Percentiles rank a stretch among this genome's conserved stretches.
Evolutionary conservation across 2,888 invertebrate species (phyloP).

Genomic region (Euplagia quadripunctaria): DNA sequence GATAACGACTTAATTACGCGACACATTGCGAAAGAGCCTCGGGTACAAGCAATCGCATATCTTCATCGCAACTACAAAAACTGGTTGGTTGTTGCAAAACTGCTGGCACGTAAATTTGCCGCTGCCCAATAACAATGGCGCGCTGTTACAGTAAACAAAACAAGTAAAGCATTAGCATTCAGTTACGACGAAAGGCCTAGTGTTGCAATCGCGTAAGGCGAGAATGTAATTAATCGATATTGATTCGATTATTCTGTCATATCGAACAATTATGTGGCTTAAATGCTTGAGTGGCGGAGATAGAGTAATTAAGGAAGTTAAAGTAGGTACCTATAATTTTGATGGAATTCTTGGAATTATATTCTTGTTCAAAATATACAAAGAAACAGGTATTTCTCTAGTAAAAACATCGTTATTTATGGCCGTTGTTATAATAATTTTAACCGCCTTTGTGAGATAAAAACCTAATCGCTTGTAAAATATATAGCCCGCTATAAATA

Average conservation of each 20-base stretch:
- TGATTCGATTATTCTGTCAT: constrained; percentile 61
- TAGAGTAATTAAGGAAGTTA: not conserved
- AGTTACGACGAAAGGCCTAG: constrained; percentile 52
- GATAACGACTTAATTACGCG: constrained; percentile 62
- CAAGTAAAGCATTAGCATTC: constrained; percentile 71
- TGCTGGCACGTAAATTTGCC: constrained; percentile 64
- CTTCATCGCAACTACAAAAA: constrained; percentile 77
- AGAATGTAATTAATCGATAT: constrained; percentile 64
- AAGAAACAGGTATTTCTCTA: not conserved
- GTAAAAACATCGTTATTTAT: not conserved
- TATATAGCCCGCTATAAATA: too few relatives aligned
- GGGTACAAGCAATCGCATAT: constrained; percentile 68
- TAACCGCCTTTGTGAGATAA: not conserved
- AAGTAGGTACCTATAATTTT: not conserved
- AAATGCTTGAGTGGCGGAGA: constrained; percentile 28
- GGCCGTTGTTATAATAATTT: not conserved
- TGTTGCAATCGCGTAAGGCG: constrained; percentile 50
- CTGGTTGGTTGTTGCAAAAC: constrained; percentile 75
- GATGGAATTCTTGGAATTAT: not conserved
- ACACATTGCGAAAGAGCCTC: constrained; percentile 61
- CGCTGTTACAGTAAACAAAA: constrained; percentile 76
- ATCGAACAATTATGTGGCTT: constrained; percentile 59
- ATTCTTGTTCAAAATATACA: not conserved
- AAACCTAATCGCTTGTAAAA: too few relatives aligned
- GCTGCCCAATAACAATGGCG: constrained; percentile 72